Evolutionary conservation across 2,797 vertebrate species (phyloP).

Genomic region (Peromyscus eremicus): DNA sequence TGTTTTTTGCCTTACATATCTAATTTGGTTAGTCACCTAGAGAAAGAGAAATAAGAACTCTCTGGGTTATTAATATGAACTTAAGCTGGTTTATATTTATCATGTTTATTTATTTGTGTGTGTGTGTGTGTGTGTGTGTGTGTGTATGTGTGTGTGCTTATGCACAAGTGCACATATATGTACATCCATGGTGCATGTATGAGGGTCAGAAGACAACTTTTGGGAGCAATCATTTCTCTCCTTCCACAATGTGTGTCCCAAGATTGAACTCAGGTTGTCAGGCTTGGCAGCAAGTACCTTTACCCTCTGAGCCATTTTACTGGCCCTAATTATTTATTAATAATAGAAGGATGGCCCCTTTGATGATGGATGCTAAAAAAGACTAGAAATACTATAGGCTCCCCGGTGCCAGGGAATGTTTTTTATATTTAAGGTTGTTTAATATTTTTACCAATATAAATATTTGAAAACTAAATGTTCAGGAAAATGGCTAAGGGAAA

Average conservation of each 20-base stretch:
- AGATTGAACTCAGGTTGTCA: neutral
- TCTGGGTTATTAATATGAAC: conserved; percentile 44
- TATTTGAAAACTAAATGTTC: conserved; percentile 77
- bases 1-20: conserved; percentile 58
- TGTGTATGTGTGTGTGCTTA: too few relatives aligned
- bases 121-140: neutral
- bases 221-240: neutral
- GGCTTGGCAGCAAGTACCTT: neutral
- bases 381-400: conserved; percentile 61
- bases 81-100: neutral
- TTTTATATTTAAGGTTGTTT: conserved; percentile 70
- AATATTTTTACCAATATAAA: conserved; percentile 81
- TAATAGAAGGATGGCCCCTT: conserved; percentile 54
- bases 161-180: neutral
- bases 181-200: neutral
- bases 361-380: conserved; percentile 64
- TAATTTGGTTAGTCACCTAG: conserved; percentile 57
- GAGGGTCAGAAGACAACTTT: neutral
- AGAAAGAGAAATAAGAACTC: conserved; percentile 60
- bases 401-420: conserved; percentile 71
- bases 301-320: neutral
- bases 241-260: neutral
- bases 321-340: conserved; percentile 31
- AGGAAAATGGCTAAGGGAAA: conserved; percentile 66
- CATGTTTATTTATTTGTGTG: neutral